phyloP scores from a whole-genome alignment of 2,888 invertebrate species.

The Sympetrum striolatum region DNA sequence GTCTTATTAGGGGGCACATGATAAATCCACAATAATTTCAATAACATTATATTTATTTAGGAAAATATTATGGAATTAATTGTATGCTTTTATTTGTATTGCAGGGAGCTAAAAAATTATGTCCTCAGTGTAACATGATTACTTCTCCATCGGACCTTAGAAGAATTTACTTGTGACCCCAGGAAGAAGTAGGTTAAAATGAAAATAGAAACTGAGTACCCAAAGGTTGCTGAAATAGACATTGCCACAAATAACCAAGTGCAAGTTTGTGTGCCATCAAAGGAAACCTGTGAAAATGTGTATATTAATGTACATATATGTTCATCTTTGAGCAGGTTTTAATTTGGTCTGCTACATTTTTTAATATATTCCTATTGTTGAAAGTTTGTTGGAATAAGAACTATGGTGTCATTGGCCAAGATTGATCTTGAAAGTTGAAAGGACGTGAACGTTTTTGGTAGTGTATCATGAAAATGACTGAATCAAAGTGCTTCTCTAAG shows the following conservation, averaged over 20 bases:
- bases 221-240: background rate
- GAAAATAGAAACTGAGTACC: background rate
- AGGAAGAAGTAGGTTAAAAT: constrained; percentile 47
- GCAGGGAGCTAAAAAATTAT: constrained; percentile 87
- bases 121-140: constrained; percentile 94
- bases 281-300: background rate
- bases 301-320: constrained; percentile 15
- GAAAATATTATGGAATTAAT: background rate
- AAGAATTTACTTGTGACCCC: constrained; percentile 82
- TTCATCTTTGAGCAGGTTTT: constrained; percentile 4
- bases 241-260: background rate
- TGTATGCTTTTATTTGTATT: constrained; percentile 51
- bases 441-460: background rate
- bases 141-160: constrained; percentile 87
- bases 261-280: constrained; percentile 14
- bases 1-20: too few species aligned
- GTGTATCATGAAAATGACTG: background rate
- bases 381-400: background rate
- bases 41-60: too few species aligned
- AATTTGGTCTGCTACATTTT: background rate
- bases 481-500: constrained; percentile 14
- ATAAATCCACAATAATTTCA: too few species aligned
- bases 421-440: background rate
- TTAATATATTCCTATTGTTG: background rate
- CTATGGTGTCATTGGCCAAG: background rate